Conservation (phyloP, 2,888 invertebrate species). For the Tupiocoris notatus region DNA sequence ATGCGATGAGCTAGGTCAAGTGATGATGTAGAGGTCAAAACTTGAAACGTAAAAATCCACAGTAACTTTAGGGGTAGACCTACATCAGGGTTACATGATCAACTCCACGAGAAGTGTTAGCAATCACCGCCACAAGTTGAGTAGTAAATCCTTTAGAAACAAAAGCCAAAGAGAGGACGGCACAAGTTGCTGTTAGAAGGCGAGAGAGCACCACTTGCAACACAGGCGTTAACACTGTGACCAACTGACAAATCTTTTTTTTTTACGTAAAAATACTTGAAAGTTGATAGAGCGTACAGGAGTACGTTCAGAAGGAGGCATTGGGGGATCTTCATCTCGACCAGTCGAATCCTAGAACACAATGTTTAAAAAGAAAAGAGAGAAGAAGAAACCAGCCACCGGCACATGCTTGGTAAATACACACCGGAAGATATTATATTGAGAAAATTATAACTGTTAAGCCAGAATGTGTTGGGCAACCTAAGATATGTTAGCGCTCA, state of each 20-base stretch:
- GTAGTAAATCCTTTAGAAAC: not conserved
- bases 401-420: not conserved
- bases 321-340: constrained; percentile 5
- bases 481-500: too few species aligned
- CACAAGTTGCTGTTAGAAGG: not conserved
- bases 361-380: constrained; percentile 38
- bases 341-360: constrained; percentile 43
- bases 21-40: not conserved
- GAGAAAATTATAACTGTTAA: too few species aligned
- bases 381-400: constrained; percentile 30
- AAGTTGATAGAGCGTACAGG: constrained; percentile 22
- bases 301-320: constrained; percentile 29
- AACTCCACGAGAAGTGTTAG: not conserved
- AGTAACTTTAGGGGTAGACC: not conserved
- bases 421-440: not conserved
- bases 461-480: too few species aligned
- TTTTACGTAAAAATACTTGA: constrained; percentile 3
- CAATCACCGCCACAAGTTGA: not conserved
- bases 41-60: not conserved
- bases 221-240: not conserved
- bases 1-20: not conserved
- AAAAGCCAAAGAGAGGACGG: not conserved
- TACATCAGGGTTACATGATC: not conserved
- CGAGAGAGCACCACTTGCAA: not conserved
- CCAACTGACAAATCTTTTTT: not conserved